These are phyloP conservation scores for Yasuhikotakia modesta DNA, from an alignment of 2,797 vertebrate species.

Conservation along the genomic window DNA sequence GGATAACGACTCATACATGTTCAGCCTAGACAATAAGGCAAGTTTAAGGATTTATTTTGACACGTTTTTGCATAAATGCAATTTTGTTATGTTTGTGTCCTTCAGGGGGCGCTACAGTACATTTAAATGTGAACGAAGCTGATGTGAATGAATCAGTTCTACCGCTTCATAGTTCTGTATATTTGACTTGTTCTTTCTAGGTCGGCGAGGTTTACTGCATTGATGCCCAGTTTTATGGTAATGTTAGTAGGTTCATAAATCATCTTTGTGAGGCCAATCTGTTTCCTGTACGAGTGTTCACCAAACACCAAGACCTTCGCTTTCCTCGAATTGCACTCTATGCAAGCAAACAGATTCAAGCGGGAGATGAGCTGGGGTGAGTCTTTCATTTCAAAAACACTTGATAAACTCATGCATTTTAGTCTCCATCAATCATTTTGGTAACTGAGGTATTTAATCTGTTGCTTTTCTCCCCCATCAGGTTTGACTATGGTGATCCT, in stretches of 20 bases:
- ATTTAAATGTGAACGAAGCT: neutral
- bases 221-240: slow-evolving; percentile 91
- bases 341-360: slow-evolving; percentile 83
- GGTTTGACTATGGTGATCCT: slow-evolving; percentile 94
- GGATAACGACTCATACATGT: slow-evolving; percentile 94
- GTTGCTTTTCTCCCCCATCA: slow-evolving; percentile 60
- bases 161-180: neutral
- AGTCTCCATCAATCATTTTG: neutral
- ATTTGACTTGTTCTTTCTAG: slow-evolving; percentile 66
- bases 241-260: slow-evolving; percentile 95
- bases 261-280: slow-evolving; percentile 96
- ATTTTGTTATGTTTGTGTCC: neutral
- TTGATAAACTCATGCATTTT: neutral
- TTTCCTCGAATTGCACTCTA: slow-evolving; percentile 94
- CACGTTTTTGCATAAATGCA: neutral
- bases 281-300: slow-evolving; percentile 90
- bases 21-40: slow-evolving; percentile 97
- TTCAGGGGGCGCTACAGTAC: slow-evolving; percentile 44
- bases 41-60: neutral
- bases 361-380: slow-evolving; percentile 94
- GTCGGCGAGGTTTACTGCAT: slow-evolving; percentile 93
- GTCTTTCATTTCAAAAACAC: neutral
- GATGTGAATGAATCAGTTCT: neutral
- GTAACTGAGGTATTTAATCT: neutral
- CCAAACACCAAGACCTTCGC: slow-evolving; percentile 94